phyloP scores from a whole-genome alignment of 2,113 vertebrate genomes.

The Hippocampus zosterae region DNA sequence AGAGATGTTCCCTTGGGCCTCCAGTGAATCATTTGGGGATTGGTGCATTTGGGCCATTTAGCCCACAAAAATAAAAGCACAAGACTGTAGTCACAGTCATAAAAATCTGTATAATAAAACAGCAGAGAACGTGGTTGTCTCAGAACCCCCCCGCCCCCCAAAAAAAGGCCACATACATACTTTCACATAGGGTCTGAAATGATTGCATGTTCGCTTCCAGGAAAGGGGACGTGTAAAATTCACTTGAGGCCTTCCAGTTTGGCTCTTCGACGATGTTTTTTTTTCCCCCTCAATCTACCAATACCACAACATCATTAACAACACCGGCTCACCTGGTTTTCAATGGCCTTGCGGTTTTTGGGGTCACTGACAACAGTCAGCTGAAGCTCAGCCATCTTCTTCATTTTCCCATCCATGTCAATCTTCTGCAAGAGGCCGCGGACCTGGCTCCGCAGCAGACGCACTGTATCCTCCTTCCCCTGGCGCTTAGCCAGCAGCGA shows the following conservation, averaged over 20 bases:
- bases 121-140: constrained; percentile 27
- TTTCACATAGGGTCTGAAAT: not conserved
- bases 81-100: constrained; percentile 17
- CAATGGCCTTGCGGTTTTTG: constrained; percentile 93
- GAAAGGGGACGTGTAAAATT: constrained; percentile 1
- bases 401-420: constrained; percentile 98
- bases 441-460: constrained; percentile 84
- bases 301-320: not conserved
- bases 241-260: not conserved
- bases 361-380: constrained; percentile 86
- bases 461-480: constrained; percentile 91
- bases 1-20: constrained; percentile 43
- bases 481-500: constrained; percentile 91
- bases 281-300: not conserved
- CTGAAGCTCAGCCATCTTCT: constrained; percentile 95
- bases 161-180: constrained; percentile 1
- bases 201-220: not conserved
- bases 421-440: constrained; percentile 90
- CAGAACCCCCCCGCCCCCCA: no score
- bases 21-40: constrained; percentile 37
- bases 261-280: not conserved
- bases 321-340: constrained; percentile 82
- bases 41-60: constrained; percentile 59
- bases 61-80: constrained; percentile 43
- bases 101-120: constrained; percentile 36